phyloP scores from a whole-genome alignment of 2,113 vertebrate genomes.

The Tragelaphus buxtoni region DNA sequence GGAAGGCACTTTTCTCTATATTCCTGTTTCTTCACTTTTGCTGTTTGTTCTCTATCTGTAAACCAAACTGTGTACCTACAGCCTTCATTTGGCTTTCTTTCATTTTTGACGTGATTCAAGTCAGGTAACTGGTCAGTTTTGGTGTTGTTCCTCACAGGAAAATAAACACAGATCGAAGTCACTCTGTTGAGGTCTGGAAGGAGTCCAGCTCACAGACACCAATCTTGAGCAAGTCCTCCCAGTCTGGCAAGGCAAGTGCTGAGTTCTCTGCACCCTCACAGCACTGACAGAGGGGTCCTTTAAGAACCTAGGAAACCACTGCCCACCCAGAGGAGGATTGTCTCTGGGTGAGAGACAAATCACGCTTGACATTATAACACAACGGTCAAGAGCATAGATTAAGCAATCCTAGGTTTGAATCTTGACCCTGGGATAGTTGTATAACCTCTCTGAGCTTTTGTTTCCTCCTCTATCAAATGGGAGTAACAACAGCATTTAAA shows the following conservation, averaged over 20 bases:
- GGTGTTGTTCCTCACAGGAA: neutral
- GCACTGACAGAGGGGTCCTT: neutral
- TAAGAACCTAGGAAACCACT: neutral
- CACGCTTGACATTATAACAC: neutral
- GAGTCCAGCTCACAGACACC: neutral
- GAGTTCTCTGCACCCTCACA: fast-evolving
- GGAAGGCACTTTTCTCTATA: neutral
- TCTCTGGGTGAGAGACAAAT: neutral
- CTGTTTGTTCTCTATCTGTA: neutral
- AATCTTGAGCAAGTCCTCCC: neutral
- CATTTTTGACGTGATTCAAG: neutral
- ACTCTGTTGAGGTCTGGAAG: neutral
- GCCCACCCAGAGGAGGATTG: too few species aligned
- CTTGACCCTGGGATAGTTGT: neutral
- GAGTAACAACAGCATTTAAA: neutral
- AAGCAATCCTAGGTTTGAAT: neutral
- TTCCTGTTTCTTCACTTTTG: neutral
- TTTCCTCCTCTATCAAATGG: neutral
- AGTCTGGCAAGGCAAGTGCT: fast-evolving
- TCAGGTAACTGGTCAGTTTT: neutral
- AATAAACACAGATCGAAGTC: neutral
- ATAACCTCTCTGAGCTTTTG: neutral
- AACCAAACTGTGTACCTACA: neutral
- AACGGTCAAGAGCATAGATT: neutral
- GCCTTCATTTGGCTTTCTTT: neutral